Evolutionary conservation across 2,888 invertebrate genomes (phyloP).

Genomic region (Octonoba sinensis): DNA sequence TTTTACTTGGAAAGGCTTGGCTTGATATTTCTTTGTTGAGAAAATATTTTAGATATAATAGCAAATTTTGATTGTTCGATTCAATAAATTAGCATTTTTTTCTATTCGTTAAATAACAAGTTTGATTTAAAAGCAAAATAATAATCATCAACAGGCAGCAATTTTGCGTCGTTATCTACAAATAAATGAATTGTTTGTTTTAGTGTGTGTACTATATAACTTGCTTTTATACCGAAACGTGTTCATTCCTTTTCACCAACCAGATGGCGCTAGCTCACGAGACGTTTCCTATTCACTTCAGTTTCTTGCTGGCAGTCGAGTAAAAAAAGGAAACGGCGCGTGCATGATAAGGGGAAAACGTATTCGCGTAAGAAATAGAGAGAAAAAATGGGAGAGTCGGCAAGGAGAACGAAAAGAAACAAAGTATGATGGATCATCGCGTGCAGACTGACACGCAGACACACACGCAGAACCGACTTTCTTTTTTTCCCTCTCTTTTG

Average conservation of each 20-base stretch:
- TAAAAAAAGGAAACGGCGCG: slow-evolving; percentile 27
- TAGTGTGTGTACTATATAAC: no score
- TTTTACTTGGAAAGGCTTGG: no score
- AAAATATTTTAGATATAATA: no score
- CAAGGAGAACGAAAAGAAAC: slow-evolving; percentile 28
- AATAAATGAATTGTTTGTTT: no score
- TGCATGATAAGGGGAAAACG: slow-evolving; percentile 38
- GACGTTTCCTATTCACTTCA: neutral
- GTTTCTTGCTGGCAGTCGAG: neutral
- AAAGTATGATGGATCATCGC: slow-evolving; percentile 57
- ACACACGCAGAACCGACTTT: slow-evolving; percentile 22
- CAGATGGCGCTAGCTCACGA: slow-evolving; percentile 54
- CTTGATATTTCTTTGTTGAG: no score
- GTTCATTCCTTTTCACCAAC: neutral
- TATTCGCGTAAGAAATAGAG: neutral
- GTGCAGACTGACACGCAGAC: slow-evolving; percentile 56
- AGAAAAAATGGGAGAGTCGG: neutral
- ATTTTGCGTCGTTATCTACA: no score
- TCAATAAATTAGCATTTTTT: no score
- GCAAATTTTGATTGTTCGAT: no score
- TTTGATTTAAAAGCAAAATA: no score
- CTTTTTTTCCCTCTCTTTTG: slow-evolving; percentile 14
- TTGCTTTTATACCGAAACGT: no score
- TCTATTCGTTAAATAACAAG: no score
- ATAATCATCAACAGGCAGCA: no score